Percentiles rank a stretch among this genome's conserved stretches.
Evolutionary conservation across 1,140 invertebrate genomes (phyloP).

Genomic region (Hetaerina americana): DNA sequence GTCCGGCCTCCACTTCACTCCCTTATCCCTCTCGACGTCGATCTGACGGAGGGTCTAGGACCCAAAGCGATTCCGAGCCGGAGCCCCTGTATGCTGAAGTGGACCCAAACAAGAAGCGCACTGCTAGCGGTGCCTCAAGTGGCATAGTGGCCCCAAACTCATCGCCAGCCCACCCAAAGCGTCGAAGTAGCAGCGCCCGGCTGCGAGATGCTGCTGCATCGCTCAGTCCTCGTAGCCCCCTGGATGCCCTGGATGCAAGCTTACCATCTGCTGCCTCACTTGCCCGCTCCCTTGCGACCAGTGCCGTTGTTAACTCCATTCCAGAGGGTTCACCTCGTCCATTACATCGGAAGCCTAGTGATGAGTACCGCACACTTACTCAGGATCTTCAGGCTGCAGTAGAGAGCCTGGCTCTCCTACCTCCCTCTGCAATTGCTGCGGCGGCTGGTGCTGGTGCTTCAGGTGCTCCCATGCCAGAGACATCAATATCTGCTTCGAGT

Average conservation of each 20-base stretch:
- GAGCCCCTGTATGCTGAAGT: conserved; percentile 28
- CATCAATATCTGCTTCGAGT: conserved; percentile 31
- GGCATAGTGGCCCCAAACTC: conserved; percentile 28
- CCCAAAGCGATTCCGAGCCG: conserved; percentile 13
- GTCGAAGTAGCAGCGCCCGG: conserved; percentile 25
- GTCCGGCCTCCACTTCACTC: conserved; percentile 17
- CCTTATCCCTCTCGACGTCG: conserved; percentile 4
- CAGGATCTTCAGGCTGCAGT: conserved; percentile 32
- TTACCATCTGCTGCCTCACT: conserved; percentile 11
- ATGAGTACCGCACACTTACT: conserved; percentile 12
- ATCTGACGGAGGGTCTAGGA: not conserved
- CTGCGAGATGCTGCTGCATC: conserved; percentile 22
- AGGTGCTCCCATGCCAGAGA: conserved; percentile 26
- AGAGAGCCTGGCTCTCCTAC: conserved; percentile 33
- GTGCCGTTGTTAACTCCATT: conserved; percentile 10
- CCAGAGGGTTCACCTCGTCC: conserved; percentile 14
- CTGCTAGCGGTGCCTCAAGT: conserved; percentile 10
- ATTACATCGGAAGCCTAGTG: conserved; percentile 13
- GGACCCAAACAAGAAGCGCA: conserved; percentile 19
- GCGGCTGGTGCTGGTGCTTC: conserved; percentile 22
- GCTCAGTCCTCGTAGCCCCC: conserved; percentile 27
- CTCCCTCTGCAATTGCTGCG: conserved; percentile 11
- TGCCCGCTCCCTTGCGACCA: not conserved
- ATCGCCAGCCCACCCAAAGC: conserved; percentile 32
- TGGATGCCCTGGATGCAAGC: conserved; percentile 18